Evolutionary conservation across 2,888 invertebrate genomes (phyloP).

Genomic region (Timandra comae): DNA sequence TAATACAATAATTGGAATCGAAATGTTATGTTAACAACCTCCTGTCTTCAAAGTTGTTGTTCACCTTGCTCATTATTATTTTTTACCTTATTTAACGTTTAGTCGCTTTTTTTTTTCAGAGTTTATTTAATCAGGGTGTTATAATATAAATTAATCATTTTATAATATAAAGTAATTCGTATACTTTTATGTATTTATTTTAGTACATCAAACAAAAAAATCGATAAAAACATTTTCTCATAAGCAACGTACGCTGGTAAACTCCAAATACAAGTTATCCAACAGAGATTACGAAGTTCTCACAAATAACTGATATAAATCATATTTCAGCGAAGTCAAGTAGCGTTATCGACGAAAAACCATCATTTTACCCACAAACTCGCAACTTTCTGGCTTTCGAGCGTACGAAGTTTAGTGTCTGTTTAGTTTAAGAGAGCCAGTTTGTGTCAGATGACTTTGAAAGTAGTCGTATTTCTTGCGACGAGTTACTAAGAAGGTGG

Average conservation of each 20-base stretch:
- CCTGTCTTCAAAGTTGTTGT: no score
- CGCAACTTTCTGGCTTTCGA: conserved; percentile 38
- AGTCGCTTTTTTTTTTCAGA: no score
- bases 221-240: neutral
- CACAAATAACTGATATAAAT: conserved; percentile 22
- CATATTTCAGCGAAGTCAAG: conserved; percentile 21
- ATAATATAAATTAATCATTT: no score
- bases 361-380: conserved; percentile 28
- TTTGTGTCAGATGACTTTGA: conserved; percentile 55
- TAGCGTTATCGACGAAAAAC: conserved; percentile 30
- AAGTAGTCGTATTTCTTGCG: conserved; percentile 46
- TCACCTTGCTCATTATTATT: no score
- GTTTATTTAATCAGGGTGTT: no score
- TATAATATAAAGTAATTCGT: no score
- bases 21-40: no score
- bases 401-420: conserved; percentile 48
- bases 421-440: conserved; percentile 57
- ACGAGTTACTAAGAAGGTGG: conserved; percentile 24
- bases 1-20: no score
- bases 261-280: conserved; percentile 17
- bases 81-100: no score
- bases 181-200: no score
- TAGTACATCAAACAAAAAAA: no score
- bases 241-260: conserved; percentile 7
- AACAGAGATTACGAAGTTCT: conserved; percentile 20